Base-by-base conservation (phyloP, 2,888 invertebrate genomes). In the Macroteleia sp. region DNA sequence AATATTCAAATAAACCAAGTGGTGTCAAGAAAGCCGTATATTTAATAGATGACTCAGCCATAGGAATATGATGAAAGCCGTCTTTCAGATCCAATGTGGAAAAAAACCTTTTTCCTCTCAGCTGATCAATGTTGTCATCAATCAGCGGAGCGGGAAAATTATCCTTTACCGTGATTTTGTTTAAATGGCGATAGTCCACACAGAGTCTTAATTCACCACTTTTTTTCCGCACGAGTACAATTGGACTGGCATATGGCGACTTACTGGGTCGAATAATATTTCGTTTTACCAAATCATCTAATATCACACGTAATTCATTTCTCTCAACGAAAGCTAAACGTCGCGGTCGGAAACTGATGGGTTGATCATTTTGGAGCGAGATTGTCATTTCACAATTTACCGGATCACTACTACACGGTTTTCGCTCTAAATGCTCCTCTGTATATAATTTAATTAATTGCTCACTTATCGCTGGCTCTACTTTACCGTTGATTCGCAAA, bases 1-100 rank as follows among this genome's bases (percentile, higher is more conserved):
- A 42, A 20, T 19, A 42, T 42, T 42, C 42, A 20, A 42, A 42
- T 20, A 3, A 9, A 10, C 42, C 42, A 16, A 19, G 19, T n/a
- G 42, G 19, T 19, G 42, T 42, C 17, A 42, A 17, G 42, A 42
- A 42, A 16, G 19, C 10, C n/a, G 17, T 42, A 16, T 46, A 28
- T 9, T 42, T 46, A 8, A 46, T 28, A 4, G 22, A 46, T 28
- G 12, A 9, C 20, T 46, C 46, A 6, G 46, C 46, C 28, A 46
- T 28, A 2, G 6, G 6, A 2, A 46, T 14, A 52, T 87, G 87
- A 50, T 85, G 76, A 42, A 86, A 88, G 1, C 80, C 86, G 66
- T 82, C 81, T 61, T 81, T 81, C 34, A 88, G 73, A 75, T 88
- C 87, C 16, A 88, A 66, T n/a, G 20, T 77, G 8, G 83, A 82